Percentiles rank a stretch among this genome's conserved stretches.
phyloP scores from a whole-genome alignment of 1,140 invertebrate species.

The Atta colombica region DNA sequence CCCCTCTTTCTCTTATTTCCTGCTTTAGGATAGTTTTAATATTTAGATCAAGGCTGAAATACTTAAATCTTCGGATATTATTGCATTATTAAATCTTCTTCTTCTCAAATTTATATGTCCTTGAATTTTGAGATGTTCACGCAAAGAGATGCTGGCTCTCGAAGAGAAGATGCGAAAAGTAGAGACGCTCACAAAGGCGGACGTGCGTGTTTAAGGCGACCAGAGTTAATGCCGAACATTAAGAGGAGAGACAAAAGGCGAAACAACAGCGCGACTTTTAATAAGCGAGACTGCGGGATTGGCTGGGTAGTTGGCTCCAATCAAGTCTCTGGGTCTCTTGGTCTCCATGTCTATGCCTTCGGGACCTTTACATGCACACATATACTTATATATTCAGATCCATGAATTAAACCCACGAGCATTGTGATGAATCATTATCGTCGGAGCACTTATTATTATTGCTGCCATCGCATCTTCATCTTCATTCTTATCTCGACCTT shows the following conservation, averaged over 20 bases:
- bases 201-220: slow-evolving; percentile 65
- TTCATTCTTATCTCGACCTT: slow-evolving; percentile 4
- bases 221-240: slow-evolving; percentile 78
- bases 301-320: slow-evolving; percentile 85
- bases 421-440: slow-evolving; percentile 69
- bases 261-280: slow-evolving; percentile 84
- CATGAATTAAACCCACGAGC: slow-evolving; percentile 70
- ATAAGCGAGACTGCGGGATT: slow-evolving; percentile 83
- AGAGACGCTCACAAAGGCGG: slow-evolving; percentile 56
- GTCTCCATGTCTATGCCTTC: slow-evolving; percentile 63
- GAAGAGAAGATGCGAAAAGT: slow-evolving; percentile 36
- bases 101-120: background rate
- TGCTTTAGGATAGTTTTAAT: background rate
- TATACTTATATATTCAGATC: background rate
- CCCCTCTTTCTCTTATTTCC: background rate
- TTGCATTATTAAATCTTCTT: background rate
- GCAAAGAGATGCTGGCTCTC: background rate
- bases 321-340: slow-evolving; percentile 81
- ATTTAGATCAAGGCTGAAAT: background rate
- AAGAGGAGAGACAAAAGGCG: slow-evolving; percentile 84
- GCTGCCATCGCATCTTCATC: slow-evolving; percentile 25
- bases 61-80: background rate
- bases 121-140: background rate
- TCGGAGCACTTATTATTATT: slow-evolving; percentile 65
- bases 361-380: slow-evolving; percentile 66